Evolutionary conservation across 92 coral and sea anemone genomes (phyloP), one percentile per base, ranked within the genome.

Genomic region (Palythoa grandiflora): DNA sequence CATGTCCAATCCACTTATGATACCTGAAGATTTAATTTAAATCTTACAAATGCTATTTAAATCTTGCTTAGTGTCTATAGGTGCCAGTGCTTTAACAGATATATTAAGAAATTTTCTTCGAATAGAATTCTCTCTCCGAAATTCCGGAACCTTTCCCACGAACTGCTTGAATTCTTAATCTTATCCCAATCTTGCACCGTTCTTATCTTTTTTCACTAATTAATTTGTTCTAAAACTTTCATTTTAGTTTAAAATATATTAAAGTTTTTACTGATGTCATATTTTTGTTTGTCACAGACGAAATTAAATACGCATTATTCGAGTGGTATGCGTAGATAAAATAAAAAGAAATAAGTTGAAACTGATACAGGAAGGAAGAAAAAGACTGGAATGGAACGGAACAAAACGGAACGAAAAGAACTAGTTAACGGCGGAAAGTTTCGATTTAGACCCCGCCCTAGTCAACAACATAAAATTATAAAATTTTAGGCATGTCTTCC

Each of bases 1-100:
- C 14, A 44, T 3, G 63, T n/a, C 16, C 75, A 81, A 81, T 66
- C 75, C 75, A n/a, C 48, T 66, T 66, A 68, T 68, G 36, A 10
- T 20, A 66, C 36, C 66, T 15, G 39, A 52, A 51, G 59, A 36
- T 70, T 70, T 70, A 70, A 36, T 35, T 70, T 38, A 35, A 19
- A 14, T 28, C 73, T 68, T 68, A n/a, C 16, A 68, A 68, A 68
- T 68, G 73, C 73, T 68, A 68, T 68, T 68, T 68, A 70, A 70
- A 38, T 35, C 75, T 70, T 70, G 28, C 47, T 70, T 38, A 70
- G 17, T 7, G 40, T 3, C 75, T 8, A 35, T 37, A 70, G 75
- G 47, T 70, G 70, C 5, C 70, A 63, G n/a, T 3, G 70, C 70
- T 63, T 8, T 60, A 14, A 60, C 68, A 63, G 36, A 21, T 19